These are phyloP conservation scores for Drosophila melanogaster DNA, from an alignment of 1,140 invertebrate genomes.

Conservation along the genomic window DNA sequence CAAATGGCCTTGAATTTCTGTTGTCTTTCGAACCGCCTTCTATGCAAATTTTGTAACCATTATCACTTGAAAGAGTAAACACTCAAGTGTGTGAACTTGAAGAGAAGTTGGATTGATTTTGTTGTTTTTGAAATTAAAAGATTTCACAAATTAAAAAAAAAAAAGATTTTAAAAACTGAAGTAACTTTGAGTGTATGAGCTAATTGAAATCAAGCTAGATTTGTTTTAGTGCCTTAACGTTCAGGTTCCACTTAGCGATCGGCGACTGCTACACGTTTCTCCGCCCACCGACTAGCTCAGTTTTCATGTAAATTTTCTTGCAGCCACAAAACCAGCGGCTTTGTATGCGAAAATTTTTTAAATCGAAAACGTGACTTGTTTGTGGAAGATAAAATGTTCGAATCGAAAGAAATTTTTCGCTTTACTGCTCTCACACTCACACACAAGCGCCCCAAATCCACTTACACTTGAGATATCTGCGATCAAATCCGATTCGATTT, in stretches of 20 bases:
- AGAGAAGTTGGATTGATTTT: background rate
- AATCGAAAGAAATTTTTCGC: slow-evolving; percentile 37
- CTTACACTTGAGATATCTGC: slow-evolving; percentile 28
- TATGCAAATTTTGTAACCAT: background rate
- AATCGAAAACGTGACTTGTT: slow-evolving; percentile 81
- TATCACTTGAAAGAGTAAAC: background rate
- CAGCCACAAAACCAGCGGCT: slow-evolving; percentile 49
- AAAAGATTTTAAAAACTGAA: background rate
- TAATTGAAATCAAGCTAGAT: no score
- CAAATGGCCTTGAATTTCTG: background rate
- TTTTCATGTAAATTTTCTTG: slow-evolving; percentile 77
- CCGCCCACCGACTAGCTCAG: slow-evolving; percentile 31
- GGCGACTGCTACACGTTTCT: slow-evolving; percentile 14
- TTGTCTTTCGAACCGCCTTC: background rate
- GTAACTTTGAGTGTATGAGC: no score
- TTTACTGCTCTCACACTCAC: slow-evolving; percentile 19
- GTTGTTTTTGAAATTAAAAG: no score
- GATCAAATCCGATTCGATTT: slow-evolving; percentile 51
- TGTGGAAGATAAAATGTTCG: slow-evolving; percentile 42
- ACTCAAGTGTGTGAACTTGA: background rate
- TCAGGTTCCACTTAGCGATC: background rate
- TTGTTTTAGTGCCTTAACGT: no score
- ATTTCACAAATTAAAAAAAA: no score
- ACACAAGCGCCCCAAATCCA: slow-evolving; percentile 16
- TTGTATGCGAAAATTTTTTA: slow-evolving; percentile 80